A percentile compares a stretch with the other conserved stretches of the same genome.
phyloP scores from a whole-genome alignment of 1,140 invertebrate genomes.

The Hyles euphorbiae region DNA sequence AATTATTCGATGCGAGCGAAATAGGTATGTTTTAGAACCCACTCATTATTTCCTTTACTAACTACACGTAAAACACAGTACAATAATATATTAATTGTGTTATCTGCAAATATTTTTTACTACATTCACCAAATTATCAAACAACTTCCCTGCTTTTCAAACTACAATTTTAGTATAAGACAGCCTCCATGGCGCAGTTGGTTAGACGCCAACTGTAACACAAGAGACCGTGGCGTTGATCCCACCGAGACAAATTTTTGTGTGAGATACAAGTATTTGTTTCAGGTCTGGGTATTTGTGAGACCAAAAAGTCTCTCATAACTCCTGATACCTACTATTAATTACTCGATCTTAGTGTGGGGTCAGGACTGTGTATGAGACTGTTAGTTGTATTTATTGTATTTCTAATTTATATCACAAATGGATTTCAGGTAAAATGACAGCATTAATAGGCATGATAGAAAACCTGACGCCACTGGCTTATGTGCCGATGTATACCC shows the following conservation, averaged over 20 bases:
- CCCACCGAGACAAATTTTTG: not conserved
- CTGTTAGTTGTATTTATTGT: not conserved
- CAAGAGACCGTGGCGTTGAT: not conserved
- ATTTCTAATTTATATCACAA: not conserved
- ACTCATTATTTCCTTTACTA: no score
- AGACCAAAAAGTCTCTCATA: no score
- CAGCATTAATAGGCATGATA: slow-evolving; percentile 78
- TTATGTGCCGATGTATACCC: slow-evolving; percentile 79
- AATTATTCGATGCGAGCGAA: slow-evolving; percentile 58
- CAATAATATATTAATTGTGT: not conserved
- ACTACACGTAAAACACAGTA: no score
- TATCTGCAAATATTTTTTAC: not conserved
- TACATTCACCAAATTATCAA: not conserved
- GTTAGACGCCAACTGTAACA: not conserved
- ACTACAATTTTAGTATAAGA: not conserved
- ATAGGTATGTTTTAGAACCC: slow-evolving; percentile 40
- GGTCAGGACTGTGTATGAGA: not conserved
- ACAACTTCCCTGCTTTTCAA: not conserved
- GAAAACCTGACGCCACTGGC: slow-evolving; percentile 78
- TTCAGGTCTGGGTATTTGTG: no score
- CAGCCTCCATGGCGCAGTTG: no score
- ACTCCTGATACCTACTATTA: no score
- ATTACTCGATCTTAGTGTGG: no score
- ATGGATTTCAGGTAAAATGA: slow-evolving; percentile 76
- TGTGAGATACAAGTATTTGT: no score